Evolutionary conservation across 2,888 invertebrate genomes (phyloP).

Genomic region (Drosophila meridiana): DNA sequence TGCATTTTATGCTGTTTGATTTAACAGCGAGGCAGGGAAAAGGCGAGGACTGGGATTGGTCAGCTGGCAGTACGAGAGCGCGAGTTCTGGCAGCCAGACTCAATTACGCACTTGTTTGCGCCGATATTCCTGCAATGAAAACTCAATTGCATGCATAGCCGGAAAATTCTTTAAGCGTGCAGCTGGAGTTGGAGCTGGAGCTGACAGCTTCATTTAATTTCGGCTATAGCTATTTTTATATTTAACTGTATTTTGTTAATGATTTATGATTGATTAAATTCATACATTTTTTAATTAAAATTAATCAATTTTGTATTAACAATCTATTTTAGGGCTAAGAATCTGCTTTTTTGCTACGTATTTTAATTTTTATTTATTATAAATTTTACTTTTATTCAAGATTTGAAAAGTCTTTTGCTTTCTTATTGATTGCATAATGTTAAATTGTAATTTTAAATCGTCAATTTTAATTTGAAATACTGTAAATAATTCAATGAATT

Average conservation of each 20-base stretch:
- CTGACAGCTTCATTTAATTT: slow-evolving; percentile 32
- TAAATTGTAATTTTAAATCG: too few relatives aligned
- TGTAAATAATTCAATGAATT: too few relatives aligned
- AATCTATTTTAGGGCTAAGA: too few relatives aligned
- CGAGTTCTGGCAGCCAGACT: slow-evolving; percentile 49
- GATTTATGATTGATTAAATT: slow-evolving; percentile 7
- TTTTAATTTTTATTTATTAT: too few relatives aligned
- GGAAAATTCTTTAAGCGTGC: slow-evolving; percentile 14
- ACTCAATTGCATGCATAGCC: slow-evolving; percentile 55
- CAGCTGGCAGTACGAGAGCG: background rate
- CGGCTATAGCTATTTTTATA: background rate
- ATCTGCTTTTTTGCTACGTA: too few relatives aligned
- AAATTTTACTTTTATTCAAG: too few relatives aligned
- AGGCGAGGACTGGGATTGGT: background rate
- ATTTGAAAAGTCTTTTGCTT: too few relatives aligned
- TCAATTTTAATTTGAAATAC: too few relatives aligned
- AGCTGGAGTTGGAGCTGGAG: slow-evolving; percentile 15
- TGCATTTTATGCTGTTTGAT: slow-evolving; percentile 67
- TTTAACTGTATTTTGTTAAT: background rate
- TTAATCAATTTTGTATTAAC: too few relatives aligned
- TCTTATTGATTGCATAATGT: too few relatives aligned
- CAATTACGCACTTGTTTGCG: slow-evolving; percentile 73
- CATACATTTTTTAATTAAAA: slow-evolving; percentile 10
- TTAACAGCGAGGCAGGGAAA: slow-evolving; percentile 23
- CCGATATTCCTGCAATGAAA: slow-evolving; percentile 62